Evolutionary conservation across 2,113 vertebrate species (phyloP).

Genomic region (Thunnus maccoyii): DNA sequence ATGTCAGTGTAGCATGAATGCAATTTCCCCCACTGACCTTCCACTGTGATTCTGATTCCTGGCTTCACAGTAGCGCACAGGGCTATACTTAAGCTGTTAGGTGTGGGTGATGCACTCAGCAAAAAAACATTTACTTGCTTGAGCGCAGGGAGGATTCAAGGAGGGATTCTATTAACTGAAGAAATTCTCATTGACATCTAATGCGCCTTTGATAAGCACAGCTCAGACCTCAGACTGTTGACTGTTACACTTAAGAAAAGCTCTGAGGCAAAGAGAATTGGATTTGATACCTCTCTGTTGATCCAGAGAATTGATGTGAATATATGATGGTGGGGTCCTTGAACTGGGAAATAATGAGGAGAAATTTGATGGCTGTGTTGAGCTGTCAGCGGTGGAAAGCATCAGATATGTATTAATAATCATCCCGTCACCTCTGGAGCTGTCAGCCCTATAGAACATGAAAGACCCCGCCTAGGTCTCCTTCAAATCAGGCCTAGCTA

Average conservation of each 20-base stretch:
- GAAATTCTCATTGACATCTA: slow-evolving; percentile 39
- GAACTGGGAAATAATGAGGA: slow-evolving; percentile 73
- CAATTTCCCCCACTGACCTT: slow-evolving; percentile 71
- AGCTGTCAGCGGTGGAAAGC: slow-evolving; percentile 63
- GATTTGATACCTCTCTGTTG: slow-evolving; percentile 45
- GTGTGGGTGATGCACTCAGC: slow-evolving; percentile 55
- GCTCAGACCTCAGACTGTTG: slow-evolving; percentile 11
- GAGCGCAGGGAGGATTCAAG: slow-evolving; percentile 37
- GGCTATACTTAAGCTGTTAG: slow-evolving; percentile 71
- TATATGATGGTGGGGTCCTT: slow-evolving; percentile 56
- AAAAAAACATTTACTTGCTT: slow-evolving; percentile 39
- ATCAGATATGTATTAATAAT: slow-evolving; percentile 75
- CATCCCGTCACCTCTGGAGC: slow-evolving; percentile 65
- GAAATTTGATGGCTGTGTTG: slow-evolving; percentile 50
- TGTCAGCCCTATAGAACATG: slow-evolving; percentile 71
- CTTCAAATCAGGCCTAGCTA: slow-evolving; percentile 71
- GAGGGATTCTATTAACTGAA: slow-evolving; percentile 40
- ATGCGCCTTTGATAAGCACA: slow-evolving; percentile 1
- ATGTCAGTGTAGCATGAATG: slow-evolving; percentile 72
- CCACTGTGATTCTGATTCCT: slow-evolving; percentile 46
- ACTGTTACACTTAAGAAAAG: slow-evolving; percentile 16
- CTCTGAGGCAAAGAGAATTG: slow-evolving; percentile 31
- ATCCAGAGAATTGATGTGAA: slow-evolving; percentile 47
- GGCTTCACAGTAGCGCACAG: slow-evolving; percentile 34
- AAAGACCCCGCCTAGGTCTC: slow-evolving; percentile 54